phyloP scores from a whole-genome alignment of 53 echinoderm and acorn worm genomes.

The Holothuria leucospilota region DNA sequence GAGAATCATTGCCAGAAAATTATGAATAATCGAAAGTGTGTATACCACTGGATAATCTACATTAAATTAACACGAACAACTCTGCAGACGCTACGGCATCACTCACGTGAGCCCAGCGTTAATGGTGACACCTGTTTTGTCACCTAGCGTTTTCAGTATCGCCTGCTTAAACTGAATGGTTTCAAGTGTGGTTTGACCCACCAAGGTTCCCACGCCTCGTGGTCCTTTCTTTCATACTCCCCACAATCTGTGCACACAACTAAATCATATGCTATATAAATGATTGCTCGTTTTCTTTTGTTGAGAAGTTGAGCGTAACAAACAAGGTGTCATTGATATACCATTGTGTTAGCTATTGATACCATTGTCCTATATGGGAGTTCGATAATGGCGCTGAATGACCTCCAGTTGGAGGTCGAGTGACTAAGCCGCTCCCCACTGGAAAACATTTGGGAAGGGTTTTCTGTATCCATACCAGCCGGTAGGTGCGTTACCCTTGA shows the following conservation, averaged over 20 bases:
- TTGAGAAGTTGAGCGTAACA: background rate
- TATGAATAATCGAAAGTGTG: too few relatives aligned
- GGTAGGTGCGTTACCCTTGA: conserved; percentile 38
- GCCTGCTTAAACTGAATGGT: background rate
- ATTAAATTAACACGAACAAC: too few relatives aligned
- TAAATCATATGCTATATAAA: background rate
- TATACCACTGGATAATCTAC: too few relatives aligned
- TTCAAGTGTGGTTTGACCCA: background rate
- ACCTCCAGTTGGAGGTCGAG: conserved; percentile 19
- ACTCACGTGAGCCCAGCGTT: conserved; percentile 22
- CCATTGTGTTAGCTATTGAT: conserved; percentile 7
- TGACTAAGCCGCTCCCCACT: conserved; percentile 11
- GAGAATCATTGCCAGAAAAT: too few relatives aligned
- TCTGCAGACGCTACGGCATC: conserved; percentile 3
- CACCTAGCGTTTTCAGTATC: background rate
- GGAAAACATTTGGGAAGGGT: background rate
- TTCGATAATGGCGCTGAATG: background rate
- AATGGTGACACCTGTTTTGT: conserved; percentile 31
- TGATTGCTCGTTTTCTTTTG: background rate
- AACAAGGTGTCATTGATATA: conserved; percentile 17
- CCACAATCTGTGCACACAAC: background rate
- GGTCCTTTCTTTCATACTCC: conserved; percentile 13
- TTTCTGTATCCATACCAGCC: background rate
- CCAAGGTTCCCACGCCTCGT: conserved; percentile 16
- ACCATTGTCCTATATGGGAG: background rate